Base-by-base conservation (phyloP, 2,797 vertebrate species). In the Sebastes hubbsi region DNA sequence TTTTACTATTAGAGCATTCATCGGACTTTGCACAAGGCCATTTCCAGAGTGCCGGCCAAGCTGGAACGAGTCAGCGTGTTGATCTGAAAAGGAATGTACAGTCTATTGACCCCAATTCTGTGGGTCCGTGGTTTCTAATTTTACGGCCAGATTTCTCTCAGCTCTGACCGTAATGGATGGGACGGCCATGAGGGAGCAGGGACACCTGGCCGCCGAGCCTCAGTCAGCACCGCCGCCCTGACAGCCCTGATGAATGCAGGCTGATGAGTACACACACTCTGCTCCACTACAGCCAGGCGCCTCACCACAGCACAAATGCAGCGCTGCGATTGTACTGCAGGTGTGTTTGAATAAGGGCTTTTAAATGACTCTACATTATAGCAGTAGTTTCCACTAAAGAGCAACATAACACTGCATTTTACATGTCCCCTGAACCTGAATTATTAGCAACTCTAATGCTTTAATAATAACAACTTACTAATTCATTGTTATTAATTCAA, bases 191-290 rank as follows among this genome's bases (percentile, higher is more conserved):
- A 69, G 89, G 87, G 83, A 88, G 82, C 84, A 62, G 85, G 74
- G 86, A 88, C 91, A 89, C 88, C 92, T 91, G 86, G 84, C 59
- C 32, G 5, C 80, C 0, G 77, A 80, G 89, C 78, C 90, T 83
- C 80, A 13, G 88, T 91, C 86, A 91, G 91, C 91, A 91, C 54
- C 58, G 2, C 32, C 1, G 71, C 14, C 81, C 80, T 79, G 87
- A 89, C 88, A 88, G 86, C 42, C 14, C 87, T 89, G 92, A 92
- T 88, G 89, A 88, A 91, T 92, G 90, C 75, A 25, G 70, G 71
- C 80, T 56, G 70, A 83, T 81, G 77, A 87, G 77, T 8, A 52
- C 88, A 76, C 81, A 76, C 78, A 54, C 78, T 24, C 18, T 8
- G 55, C 61, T 78, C 66, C n/a, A 36, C 76, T 25, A 61, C 54